These are phyloP conservation scores for Macrosoma leucophasiata DNA, from an alignment of 2,888 invertebrate genomes.

Conservation along the genomic window DNA sequence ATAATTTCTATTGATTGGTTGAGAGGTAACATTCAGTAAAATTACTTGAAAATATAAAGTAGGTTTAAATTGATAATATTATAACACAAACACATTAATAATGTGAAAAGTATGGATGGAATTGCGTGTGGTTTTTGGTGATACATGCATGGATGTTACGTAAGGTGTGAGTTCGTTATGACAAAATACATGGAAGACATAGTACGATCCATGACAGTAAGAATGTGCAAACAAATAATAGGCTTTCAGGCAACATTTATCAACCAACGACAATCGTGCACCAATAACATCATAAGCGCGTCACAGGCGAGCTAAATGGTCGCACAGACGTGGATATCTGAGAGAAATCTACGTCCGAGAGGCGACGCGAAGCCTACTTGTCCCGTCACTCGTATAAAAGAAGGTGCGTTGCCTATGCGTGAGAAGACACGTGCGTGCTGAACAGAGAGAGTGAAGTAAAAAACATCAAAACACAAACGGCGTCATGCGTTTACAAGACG, in stretches of 20 bases:
- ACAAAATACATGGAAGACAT: slow-evolving; percentile 29
- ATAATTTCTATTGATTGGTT: no score
- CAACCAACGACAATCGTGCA: slow-evolving; percentile 59
- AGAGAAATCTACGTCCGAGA: no score
- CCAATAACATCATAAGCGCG: slow-evolving; percentile 27
- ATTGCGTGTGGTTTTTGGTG: no score
- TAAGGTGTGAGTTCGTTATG: slow-evolving; percentile 38
- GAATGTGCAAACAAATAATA: slow-evolving; percentile 55
- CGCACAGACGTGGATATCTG: no score
- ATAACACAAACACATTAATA: no score
- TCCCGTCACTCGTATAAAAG: no score
- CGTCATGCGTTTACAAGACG: slow-evolving; percentile 70
- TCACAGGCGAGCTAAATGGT: no score
- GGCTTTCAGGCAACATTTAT: slow-evolving; percentile 64
- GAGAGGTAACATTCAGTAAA: no score
- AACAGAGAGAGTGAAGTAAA: slow-evolving; percentile 63
- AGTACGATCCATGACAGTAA: slow-evolving; percentile 32
- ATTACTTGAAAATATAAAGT: no score
- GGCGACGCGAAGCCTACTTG: no score
- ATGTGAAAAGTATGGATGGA: no score
- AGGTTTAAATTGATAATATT: no score
- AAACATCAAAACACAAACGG: slow-evolving; percentile 60
- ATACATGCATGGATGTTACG: slow-evolving; percentile 55
- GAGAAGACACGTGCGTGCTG: slow-evolving; percentile 69
- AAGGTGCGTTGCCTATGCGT: slow-evolving; percentile 62